Percentiles rank a stretch among this genome's conserved stretches.
Conservation (phyloP, 2,113 vertebrate genomes). For the Nibea albiflora region DNA sequence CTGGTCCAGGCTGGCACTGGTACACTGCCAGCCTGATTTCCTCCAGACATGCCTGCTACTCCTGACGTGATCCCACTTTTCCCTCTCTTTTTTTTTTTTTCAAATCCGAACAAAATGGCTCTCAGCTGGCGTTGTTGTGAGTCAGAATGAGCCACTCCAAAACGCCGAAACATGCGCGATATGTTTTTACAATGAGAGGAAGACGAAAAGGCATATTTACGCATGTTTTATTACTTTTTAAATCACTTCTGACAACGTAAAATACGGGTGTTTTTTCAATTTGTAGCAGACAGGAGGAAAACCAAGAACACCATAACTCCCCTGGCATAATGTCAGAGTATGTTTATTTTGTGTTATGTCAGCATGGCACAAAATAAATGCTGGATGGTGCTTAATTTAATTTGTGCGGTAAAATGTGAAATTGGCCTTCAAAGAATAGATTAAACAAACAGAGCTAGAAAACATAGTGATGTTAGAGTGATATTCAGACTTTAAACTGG, state of each 20-base stretch:
- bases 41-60: not conserved
- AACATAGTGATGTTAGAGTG: not conserved
- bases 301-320: not conserved
- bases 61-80: slow-evolving; percentile 9
- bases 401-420: not conserved
- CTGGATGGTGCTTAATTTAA: not conserved
- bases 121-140: slow-evolving; percentile 23
- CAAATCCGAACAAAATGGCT: slow-evolving; percentile 26
- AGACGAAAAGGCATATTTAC: not conserved
- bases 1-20: not conserved
- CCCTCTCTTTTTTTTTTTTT: not conserved
- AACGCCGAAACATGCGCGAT: not conserved
- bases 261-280: not conserved
- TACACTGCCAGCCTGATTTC: not conserved
- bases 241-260: not conserved
- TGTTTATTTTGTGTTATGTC: not conserved
- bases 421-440: not conserved
- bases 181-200: not conserved
- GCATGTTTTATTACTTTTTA: not conserved
- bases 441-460: not conserved
- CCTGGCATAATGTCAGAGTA: not conserved
- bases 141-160: slow-evolving; percentile 24
- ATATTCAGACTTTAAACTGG: not conserved
- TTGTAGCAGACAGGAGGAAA: not conserved
- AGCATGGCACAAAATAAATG: not conserved